Evolutionary conservation across 2,113 vertebrate species (phyloP), one percentile per base, ranked within the genome.

Genomic region (Tachysurus vachellii): DNA sequence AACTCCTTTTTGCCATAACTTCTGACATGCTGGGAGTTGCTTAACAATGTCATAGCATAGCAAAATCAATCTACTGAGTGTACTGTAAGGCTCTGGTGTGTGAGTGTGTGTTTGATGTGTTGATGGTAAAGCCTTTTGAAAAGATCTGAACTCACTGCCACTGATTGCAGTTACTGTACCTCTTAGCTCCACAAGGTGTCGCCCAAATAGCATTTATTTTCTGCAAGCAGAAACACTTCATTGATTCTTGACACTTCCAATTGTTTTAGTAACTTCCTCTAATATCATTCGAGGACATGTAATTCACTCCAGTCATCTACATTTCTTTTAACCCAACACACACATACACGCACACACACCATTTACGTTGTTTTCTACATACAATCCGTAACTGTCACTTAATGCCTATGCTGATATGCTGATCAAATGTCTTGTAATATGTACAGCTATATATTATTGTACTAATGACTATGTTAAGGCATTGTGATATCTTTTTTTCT

Each of bases 401-500:
- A 88, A 85, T 93, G 85, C 90, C 85, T 92, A 89, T 92, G 89
- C 87, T 91, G 86, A 92, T 91, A 91, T 92, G 86, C 84, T 76
- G 86, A 91, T 79, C 56, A 90, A 92, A 86, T 93, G 91, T 93
- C 92, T 92, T 91, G 89, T 93, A 91, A 92, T 90, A 91, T 93
- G 92, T 93, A 92, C 93, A 93, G 94, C 92, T 92, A 89, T 93
- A 89, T 92, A 62, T 85, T 91, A 92, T 92, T 92, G 88, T 94
- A 94, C 92, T 94, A 94, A 94, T 91, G 90, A 89, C 91, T 92
- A 93, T 95, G 92, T 92, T 92, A 92, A 92, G 90, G 92, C 90
- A 93, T 93, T 91, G 91, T 93, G 90, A 90, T 94, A 87, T 90
- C 83, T 73, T 53, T 36, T 87, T 94, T 92, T 91, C 89, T 93